Conservation (phyloP, 1,140 invertebrate species). For the Psix sp. region DNA sequence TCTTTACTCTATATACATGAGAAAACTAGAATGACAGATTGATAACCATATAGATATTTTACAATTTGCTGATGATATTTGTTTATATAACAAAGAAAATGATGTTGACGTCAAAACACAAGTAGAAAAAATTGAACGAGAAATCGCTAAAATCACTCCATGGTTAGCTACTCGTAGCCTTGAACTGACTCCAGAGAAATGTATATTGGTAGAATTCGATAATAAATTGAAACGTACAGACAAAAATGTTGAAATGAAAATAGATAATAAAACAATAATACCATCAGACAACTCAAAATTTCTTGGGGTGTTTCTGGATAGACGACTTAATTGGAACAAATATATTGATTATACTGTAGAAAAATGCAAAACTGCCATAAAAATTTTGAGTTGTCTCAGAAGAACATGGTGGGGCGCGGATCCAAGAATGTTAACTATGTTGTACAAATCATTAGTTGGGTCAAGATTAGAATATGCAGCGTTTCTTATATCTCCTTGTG, state of each 20-base stretch:
- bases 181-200: constrained; percentile 15
- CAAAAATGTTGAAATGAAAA: constrained; percentile 9
- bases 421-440: constrained; percentile 7
- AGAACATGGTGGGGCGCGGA: constrained; percentile 40
- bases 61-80: constrained; percentile 22
- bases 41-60: constrained; percentile 2
- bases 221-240: not conserved
- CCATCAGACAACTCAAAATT: constrained; percentile 19
- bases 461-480: constrained; percentile 33
- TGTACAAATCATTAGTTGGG: constrained; percentile 27
- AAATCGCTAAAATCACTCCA: constrained; percentile 1
- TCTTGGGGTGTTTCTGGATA: constrained; percentile 27
- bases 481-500: constrained; percentile 18
- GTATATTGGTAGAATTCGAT: constrained; percentile 15
- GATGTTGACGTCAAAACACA: constrained; percentile 1
- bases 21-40: constrained; percentile 5
- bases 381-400: constrained; percentile 22
- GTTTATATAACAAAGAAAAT: constrained; percentile 10
- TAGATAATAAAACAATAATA: constrained; percentile 13
- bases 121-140: constrained; percentile 3
- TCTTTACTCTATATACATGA: constrained; percentile 25
- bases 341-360: constrained; percentile 16
- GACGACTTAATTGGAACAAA: constrained; percentile 17
- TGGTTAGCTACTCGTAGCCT: constrained; percentile 9
- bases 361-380: constrained; percentile 17